Base-by-base conservation (phyloP, 2,797 vertebrate species). In the Centroberyx gerrardi region DNA sequence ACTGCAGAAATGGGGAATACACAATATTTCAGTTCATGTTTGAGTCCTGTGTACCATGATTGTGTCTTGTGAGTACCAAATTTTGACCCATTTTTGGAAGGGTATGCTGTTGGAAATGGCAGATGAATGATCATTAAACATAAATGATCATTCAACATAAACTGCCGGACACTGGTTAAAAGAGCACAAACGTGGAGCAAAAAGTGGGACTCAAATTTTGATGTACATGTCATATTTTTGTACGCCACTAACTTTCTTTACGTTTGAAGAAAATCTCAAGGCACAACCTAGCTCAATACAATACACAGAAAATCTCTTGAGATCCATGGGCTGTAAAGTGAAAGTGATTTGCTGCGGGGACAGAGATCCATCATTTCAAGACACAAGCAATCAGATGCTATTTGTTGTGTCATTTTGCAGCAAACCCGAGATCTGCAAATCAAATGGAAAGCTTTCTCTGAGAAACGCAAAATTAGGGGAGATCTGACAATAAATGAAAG, bases 31-130 rank as follows among this genome's bases (percentile, higher is more conserved):
- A 40, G 38, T 8, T 40, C 6, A 7, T 38, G 36, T 38, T 8
- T 38, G 38, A 40, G 38, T 40, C 38, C 10, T 40, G 12, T 40
- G 8, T 40, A 22, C 22, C 22, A 22, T 22, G 22, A 22, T 22
- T 22, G 22, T 22, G 22, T 22, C 22, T 22, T 22, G 22, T 22
- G 22, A 1, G 22, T 22, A 40, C 38, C 38, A 40, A 40, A 40
- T 40, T 8, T 86, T 79, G 66, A 68, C 60, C 58, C 70, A 73
- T 72, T 55, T 68, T 72, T 18, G 18, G 54, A 70, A 44, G 48
- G 64, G 27, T 68, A 83, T n/a, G 65, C 73, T 68, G 63, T 38
- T 75, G 68, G 54, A 79, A 87, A 82, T 86, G 86, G 86, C 85
- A 86, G 38, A 46, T 65, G 66, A 87, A 78, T 84, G 84, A 68